A percentile compares a stretch with the other conserved stretches of the same genome.
Conservation (phyloP, 2,113 vertebrate species). For the Zapornia atra region DNA sequence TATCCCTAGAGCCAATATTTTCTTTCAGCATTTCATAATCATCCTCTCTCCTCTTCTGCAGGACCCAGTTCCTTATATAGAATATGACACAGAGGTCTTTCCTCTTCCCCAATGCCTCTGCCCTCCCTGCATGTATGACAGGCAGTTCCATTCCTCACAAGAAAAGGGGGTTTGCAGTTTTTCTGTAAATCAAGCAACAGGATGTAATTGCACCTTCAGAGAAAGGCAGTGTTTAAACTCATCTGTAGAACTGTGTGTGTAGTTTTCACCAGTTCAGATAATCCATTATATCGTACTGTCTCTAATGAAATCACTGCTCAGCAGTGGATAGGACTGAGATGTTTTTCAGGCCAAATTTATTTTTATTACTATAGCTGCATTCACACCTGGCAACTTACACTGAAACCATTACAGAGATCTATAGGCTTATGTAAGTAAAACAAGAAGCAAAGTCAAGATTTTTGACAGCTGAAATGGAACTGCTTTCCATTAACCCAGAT, state of each 20-base stretch:
- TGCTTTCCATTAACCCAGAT: background rate
- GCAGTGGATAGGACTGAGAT: background rate
- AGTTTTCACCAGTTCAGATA: background rate
- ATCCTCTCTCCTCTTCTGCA: background rate
- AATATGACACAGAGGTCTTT: background rate
- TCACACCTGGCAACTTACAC: background rate
- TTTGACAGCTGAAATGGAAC: background rate
- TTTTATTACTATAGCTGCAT: background rate
- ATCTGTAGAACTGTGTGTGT: background rate
- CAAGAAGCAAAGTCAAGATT: background rate
- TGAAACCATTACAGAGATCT: background rate
- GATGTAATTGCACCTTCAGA: background rate
- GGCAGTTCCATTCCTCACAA: background rate
- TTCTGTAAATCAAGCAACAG: background rate
- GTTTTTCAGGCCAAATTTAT: background rate
- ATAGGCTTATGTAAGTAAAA: background rate
- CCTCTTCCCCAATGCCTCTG: background rate
- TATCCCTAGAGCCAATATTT: background rate
- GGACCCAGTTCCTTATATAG: background rate
- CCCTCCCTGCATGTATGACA: background rate
- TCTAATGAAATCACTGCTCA: background rate
- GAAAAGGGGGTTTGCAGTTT: background rate
- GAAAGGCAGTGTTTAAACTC: background rate
- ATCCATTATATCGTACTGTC: background rate
- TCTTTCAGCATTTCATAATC: background rate